Percentiles rank a stretch among this genome's conserved stretches.
These are phyloP conservation scores for Hapalemur alaotrensis DNA, from an alignment of 2,797 vertebrate species.

Conservation along the genomic window DNA sequence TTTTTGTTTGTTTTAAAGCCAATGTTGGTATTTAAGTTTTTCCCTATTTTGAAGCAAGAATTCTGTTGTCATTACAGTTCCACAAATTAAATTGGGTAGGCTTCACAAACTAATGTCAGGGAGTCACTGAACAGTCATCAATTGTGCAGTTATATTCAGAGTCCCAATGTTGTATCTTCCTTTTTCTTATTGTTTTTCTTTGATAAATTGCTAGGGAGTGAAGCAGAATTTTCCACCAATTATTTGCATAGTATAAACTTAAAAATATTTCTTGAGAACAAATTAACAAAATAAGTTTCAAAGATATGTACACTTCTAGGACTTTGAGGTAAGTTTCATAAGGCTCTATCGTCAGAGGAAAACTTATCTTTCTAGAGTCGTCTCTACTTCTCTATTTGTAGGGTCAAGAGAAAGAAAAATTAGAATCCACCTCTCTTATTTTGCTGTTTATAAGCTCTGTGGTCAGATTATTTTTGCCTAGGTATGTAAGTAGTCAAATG, in stretches of 20 bases:
- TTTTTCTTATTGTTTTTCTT: neutral
- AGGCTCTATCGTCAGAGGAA: neutral
- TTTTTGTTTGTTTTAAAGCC: neutral
- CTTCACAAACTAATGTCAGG: neutral
- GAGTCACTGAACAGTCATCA: neutral
- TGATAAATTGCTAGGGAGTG: neutral
- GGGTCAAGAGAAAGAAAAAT: neutral
- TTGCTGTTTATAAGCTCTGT: neutral
- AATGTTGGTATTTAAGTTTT: neutral
- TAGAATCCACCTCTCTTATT: neutral
- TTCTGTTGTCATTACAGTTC: neutral
- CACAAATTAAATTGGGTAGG: neutral
- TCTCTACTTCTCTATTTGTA: neutral
- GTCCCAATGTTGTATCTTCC: neutral
- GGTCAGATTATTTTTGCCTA: neutral
- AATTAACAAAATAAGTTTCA: neutral
- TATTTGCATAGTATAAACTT: neutral
- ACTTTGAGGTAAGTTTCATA: neutral
- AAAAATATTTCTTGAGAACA: neutral
- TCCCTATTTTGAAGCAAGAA: neutral
- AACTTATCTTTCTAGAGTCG: neutral
- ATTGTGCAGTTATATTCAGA: neutral
- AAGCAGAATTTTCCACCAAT: neutral
- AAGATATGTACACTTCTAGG: neutral
- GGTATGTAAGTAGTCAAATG: neutral